These are phyloP conservation scores for Octopus bimaculoides DNA, from an alignment of 1,140 invertebrate genomes.

Conservation along the genomic window DNA sequence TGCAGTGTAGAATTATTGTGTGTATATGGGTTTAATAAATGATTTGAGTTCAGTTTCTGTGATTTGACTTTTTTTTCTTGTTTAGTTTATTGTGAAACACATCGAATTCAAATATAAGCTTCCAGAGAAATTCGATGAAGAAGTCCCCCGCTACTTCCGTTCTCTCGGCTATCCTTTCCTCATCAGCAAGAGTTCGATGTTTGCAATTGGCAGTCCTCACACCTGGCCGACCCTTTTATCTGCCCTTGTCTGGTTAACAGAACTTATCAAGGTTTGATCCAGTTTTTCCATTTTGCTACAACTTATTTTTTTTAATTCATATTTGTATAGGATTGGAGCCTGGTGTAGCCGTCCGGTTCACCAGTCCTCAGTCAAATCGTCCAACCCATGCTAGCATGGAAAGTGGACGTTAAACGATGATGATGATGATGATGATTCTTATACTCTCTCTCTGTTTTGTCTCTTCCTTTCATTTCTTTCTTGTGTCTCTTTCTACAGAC, in stretches of 20 bases:
- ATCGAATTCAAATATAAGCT: conserved; percentile 39
- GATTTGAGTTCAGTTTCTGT: no score
- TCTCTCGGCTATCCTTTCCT: conserved; percentile 48
- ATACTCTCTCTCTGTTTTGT: no score
- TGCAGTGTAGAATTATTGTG: no score
- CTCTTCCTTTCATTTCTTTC: no score
- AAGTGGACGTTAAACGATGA: no score
- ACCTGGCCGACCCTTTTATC: conserved; percentile 49
- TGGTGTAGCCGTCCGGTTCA: no score
- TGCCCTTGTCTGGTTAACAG: conserved; percentile 45
- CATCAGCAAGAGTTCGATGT: conserved; percentile 47
- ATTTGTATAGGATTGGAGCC: no score
- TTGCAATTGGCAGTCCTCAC: conserved; percentile 47
- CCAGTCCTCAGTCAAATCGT: no score
- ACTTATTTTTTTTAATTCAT: no score
- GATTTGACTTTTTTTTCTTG: conserved; percentile 14
- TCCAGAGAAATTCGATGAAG: conserved; percentile 45
- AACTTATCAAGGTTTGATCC: conserved; percentile 42
- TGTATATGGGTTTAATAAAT: no score
- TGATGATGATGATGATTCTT: no score
- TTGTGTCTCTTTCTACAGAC: not conserved
- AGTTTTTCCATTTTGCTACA: not conserved
- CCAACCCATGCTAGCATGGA: no score
- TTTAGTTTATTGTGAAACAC: conserved; percentile 45
- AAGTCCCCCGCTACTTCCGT: conserved; percentile 46